Conservation (phyloP, 2,113 vertebrate species). For the Talpa occidentalis region DNA sequence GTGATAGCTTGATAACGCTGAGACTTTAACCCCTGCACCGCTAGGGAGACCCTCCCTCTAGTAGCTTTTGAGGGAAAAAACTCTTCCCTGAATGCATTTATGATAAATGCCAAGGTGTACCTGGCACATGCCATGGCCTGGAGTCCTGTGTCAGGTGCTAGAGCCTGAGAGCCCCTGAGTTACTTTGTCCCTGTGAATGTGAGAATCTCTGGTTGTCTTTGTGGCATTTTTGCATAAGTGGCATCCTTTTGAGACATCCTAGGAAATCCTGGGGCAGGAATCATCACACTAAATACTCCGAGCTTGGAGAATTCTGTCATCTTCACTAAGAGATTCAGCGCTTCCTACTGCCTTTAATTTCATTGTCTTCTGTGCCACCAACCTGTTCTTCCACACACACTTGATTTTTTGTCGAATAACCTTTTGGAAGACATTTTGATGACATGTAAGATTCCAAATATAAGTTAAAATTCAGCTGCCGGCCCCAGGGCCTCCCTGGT, state of each 20-base stretch:
- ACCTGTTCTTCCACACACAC: background rate
- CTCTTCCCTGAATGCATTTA: background rate
- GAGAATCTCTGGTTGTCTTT: background rate
- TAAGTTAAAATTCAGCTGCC: background rate
- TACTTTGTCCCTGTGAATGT: background rate
- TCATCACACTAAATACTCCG: accelerated
- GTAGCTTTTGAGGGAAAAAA: background rate
- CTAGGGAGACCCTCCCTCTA: no score
- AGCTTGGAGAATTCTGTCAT: background rate
- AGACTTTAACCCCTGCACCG: no score
- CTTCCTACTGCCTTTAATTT: background rate
- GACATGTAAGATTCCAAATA: background rate
- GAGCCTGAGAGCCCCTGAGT: background rate
- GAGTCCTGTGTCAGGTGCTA: background rate
- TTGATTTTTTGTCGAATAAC: background rate
- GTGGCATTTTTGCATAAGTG: background rate
- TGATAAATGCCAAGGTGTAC: background rate
- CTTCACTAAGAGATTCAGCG: background rate
- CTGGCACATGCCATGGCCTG: accelerated
- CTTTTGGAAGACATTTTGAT: background rate
- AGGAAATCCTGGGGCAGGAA: background rate
- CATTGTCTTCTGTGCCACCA: background rate
- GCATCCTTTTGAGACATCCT: background rate
- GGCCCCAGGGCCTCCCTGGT: no score
- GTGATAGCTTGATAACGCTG: no score